phyloP scores from a whole-genome alignment of 2,888 invertebrate species.

The Ophion ellenae region DNA sequence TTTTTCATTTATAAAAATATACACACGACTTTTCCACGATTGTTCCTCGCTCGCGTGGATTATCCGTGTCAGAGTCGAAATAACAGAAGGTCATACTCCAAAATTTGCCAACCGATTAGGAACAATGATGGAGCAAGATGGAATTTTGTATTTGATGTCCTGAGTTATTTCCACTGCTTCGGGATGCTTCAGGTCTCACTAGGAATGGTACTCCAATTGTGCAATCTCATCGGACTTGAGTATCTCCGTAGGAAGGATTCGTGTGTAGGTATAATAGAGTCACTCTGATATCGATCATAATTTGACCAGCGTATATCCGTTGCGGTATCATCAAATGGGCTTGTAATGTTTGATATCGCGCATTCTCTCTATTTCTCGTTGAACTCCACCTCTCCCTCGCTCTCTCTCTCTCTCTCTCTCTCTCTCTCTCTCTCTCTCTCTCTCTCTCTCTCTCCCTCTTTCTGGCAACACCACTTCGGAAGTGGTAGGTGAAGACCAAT shows the following conservation, averaged over 20 bases:
- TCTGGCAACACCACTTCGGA: slow-evolving; percentile 53
- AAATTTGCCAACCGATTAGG: not conserved
- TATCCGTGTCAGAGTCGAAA: not conserved
- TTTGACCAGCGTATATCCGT: slow-evolving; percentile 46
- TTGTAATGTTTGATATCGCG: slow-evolving; percentile 40
- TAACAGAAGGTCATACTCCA: not conserved
- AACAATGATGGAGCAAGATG: not conserved
- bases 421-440: too few relatives aligned
- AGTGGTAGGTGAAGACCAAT: slow-evolving; percentile 66
- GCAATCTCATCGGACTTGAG: slow-evolving; percentile 25
- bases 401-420: slow-evolving; percentile 3
- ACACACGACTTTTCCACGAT: not conserved
- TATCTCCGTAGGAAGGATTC: slow-evolving; percentile 6
- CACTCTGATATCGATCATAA: slow-evolving; percentile 54
- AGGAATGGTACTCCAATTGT: not conserved
- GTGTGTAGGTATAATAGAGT: not conserved
- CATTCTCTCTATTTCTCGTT: not conserved
- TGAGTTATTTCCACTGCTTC: too few relatives aligned
- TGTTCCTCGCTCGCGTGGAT: not conserved
- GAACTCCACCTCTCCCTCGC: not conserved
- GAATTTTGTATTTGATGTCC: not conserved
- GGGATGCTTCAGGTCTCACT: not conserved
- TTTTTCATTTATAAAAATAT: too few relatives aligned
- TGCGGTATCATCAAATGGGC: slow-evolving; percentile 44
- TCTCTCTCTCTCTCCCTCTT: too few relatives aligned